phyloP scores from a whole-genome alignment of 2,888 invertebrate genomes.

The Cantharis flavilabris region DNA sequence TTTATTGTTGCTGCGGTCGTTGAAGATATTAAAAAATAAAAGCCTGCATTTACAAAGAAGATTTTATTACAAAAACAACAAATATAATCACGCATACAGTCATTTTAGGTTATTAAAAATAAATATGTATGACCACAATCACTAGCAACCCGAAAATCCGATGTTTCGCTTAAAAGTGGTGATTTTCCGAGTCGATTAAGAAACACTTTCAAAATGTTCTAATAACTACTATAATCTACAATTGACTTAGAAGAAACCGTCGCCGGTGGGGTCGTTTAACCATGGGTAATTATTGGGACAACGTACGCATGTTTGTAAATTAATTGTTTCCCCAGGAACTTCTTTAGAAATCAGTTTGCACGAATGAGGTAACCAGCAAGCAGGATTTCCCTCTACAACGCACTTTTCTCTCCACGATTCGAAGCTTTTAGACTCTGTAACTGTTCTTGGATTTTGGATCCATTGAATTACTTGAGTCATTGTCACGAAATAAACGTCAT shows the following conservation, averaged over 20 bases:
- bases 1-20: constrained; percentile 7
- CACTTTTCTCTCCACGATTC: constrained; percentile 96
- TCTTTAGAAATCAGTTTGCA: constrained; percentile 92
- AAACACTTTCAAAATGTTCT: constrained; percentile 34
- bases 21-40: constrained; percentile 37
- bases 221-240: constrained; percentile 18
- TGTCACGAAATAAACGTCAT: constrained; percentile 91
- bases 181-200: constrained; percentile 25
- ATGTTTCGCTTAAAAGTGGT: constrained; percentile 19
- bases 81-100: constrained; percentile 52
- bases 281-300: constrained; percentile 95
- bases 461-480: constrained; percentile 97
- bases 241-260: constrained; percentile 82
- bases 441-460: constrained; percentile 89
- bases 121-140: constrained; percentile 50
- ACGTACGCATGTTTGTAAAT: constrained; percentile 89
- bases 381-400: constrained; percentile 78
- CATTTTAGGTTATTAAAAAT: constrained; percentile 45
- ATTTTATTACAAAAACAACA: constrained; percentile 48
- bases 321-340: constrained; percentile 91
- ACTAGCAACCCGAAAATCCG: constrained; percentile 35
- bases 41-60: constrained; percentile 46
- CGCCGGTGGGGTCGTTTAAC: constrained; percentile 90
- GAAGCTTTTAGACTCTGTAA: constrained; percentile 86
- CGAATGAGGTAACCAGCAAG: constrained; percentile 87